Conservation (phyloP, 2,888 invertebrate genomes). For the Agonum fuliginosum region DNA sequence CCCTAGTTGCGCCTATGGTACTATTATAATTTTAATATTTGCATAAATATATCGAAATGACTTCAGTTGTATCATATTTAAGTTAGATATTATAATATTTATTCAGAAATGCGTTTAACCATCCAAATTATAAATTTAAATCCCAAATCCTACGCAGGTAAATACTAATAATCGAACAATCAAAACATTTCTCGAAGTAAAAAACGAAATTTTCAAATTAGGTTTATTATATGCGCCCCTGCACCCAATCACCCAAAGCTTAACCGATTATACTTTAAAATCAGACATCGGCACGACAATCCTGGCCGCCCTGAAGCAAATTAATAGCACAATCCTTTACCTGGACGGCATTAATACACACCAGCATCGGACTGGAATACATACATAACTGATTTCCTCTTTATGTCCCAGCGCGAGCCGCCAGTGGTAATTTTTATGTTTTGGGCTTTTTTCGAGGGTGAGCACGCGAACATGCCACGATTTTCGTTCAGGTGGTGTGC, state of each 20-base stretch:
- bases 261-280: conserved; percentile 50
- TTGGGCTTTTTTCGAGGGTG: conserved; percentile 25
- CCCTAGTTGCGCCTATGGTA: too few relatives aligned
- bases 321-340: conserved; percentile 51
- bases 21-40: too few relatives aligned
- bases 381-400: conserved; percentile 38
- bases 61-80: background rate
- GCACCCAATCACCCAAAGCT: conserved; percentile 25
- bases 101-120: conserved; percentile 6
- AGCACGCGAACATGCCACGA: conserved; percentile 41
- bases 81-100: conserved; percentile 7
- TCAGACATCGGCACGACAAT: conserved; percentile 36
- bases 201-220: conserved; percentile 32
- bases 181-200: conserved; percentile 12
- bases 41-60: too few relatives aligned
- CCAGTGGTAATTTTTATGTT: conserved; percentile 34
- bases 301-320: conserved; percentile 24
- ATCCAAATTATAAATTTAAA: conserved; percentile 23
- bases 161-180: conserved; percentile 39
- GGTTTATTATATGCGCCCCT: conserved; percentile 5
- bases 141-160: conserved; percentile 22
- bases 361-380: conserved; percentile 6
- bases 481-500: background rate
- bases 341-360: conserved; percentile 44
- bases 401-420: background rate